Evolutionary conservation across 2,797 vertebrate species (phyloP).

Genomic region (Gadopsis marmoratus): DNA sequence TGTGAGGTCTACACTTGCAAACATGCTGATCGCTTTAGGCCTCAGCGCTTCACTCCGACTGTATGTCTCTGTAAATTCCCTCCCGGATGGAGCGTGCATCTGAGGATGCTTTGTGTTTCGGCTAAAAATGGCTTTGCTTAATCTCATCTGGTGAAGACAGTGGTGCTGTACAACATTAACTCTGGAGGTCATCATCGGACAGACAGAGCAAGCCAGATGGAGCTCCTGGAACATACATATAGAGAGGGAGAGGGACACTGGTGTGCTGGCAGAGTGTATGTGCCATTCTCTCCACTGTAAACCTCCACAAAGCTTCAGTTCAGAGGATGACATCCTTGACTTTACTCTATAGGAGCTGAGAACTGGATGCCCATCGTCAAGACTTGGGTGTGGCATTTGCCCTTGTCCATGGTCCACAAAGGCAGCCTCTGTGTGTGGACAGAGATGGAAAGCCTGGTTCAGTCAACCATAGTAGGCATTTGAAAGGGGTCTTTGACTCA

Average conservation of each 20-base stretch:
- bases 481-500: conserved; percentile 74
- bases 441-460: conserved; percentile 50
- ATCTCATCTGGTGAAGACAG: conserved; percentile 55
- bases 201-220: conserved; percentile 10
- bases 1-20: conserved; percentile 14
- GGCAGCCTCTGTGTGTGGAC: conserved; percentile 45
- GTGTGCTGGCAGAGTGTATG: background rate
- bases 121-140: conserved; percentile 56
- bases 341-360: conserved; percentile 42
- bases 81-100: conserved; percentile 34
- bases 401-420: conserved; percentile 63
- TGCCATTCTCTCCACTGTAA: background rate
- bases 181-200: conserved; percentile 39
- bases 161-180: conserved; percentile 32
- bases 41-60: conserved; percentile 24
- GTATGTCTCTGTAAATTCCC: conserved; percentile 26
- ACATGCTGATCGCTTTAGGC: conserved; percentile 52
- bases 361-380: conserved; percentile 33
- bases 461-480: conserved; percentile 48
- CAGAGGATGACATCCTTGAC: conserved; percentile 16
- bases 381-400: conserved; percentile 53
- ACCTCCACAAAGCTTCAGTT: conserved; percentile 30
- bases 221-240: background rate
- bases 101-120: conserved; percentile 54
- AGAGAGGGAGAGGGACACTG: background rate